phyloP scores from a whole-genome alignment of 2,113 vertebrate genomes.

The Zapornia atra region DNA sequence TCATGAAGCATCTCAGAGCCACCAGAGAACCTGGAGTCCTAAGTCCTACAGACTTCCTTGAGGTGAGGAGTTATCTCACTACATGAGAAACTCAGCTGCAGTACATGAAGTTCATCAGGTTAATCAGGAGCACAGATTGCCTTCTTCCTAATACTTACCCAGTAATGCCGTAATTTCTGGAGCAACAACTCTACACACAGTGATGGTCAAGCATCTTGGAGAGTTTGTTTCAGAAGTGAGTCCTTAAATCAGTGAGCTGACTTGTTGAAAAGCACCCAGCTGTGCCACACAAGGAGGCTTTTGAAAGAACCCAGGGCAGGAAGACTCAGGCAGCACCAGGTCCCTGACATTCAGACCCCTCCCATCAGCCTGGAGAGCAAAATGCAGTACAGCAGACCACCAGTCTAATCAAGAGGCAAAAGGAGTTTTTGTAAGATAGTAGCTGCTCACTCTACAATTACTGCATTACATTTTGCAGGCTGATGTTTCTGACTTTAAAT shows the following conservation, averaged over 20 bases:
- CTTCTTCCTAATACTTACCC: background rate
- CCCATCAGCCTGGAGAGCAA: background rate
- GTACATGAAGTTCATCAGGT: background rate
- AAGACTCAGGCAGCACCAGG: background rate
- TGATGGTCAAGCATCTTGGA: background rate
- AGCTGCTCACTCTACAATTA: background rate
- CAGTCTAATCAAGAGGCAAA: background rate
- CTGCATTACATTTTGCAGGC: background rate
- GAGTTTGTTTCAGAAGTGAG: background rate
- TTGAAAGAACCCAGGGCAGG: background rate
- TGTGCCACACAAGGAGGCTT: background rate
- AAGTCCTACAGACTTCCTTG: background rate
- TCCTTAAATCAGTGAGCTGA: background rate
- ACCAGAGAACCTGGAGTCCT: background rate
- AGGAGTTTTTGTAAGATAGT: background rate
- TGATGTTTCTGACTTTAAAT: background rate
- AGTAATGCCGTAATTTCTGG: background rate
- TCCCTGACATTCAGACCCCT: background rate
- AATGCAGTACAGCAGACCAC: background rate
- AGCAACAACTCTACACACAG: background rate
- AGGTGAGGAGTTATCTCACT: background rate
- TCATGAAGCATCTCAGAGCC: background rate
- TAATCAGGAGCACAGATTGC: background rate
- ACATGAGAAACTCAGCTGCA: background rate
- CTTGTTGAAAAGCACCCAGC: background rate